Evolutionary conservation across 2,888 invertebrate species (phyloP).

Genomic region (Chymomyza fuscimana): DNA sequence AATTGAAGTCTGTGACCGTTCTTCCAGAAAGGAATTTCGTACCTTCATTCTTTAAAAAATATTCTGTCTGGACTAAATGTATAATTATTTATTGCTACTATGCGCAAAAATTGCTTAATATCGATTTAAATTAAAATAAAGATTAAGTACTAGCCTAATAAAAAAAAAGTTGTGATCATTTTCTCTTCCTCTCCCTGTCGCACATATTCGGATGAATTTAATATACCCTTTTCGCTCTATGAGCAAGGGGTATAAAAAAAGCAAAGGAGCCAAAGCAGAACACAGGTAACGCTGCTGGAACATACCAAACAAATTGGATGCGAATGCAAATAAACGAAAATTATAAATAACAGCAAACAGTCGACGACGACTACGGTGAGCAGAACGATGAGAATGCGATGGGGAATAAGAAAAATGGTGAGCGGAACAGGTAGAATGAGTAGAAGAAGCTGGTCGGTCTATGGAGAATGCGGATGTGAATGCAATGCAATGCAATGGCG

Average conservation of each 20-base stretch:
- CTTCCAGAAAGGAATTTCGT: no score
- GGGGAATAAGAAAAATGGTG: slow-evolving; percentile 1
- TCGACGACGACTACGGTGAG: slow-evolving; percentile 19
- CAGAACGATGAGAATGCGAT: slow-evolving; percentile 22
- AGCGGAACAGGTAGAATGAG: background rate
- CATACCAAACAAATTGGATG: slow-evolving; percentile 74
- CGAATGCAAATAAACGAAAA: slow-evolving; percentile 77
- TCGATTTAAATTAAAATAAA: no score
- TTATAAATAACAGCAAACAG: slow-evolving; percentile 71
- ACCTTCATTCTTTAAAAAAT: no score
- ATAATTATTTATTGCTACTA: no score
- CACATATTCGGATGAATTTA: no score
- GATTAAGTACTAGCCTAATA: no score
- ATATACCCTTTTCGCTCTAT: no score
- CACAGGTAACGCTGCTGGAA: slow-evolving; percentile 19
- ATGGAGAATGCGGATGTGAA: background rate
- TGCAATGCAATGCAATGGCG: background rate
- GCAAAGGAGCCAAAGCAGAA: background rate
- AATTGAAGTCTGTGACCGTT: no score
- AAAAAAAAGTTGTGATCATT: no score
- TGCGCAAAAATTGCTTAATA: no score
- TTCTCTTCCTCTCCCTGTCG: no score
- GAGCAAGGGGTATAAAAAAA: background rate
- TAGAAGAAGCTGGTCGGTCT: background rate
- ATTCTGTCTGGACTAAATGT: no score